A percentile compares a stretch with the other conserved stretches of the same genome.
Evolutionary conservation across 2,113 vertebrate species (phyloP).

Genomic region (Glaucidium brasilianum): DNA sequence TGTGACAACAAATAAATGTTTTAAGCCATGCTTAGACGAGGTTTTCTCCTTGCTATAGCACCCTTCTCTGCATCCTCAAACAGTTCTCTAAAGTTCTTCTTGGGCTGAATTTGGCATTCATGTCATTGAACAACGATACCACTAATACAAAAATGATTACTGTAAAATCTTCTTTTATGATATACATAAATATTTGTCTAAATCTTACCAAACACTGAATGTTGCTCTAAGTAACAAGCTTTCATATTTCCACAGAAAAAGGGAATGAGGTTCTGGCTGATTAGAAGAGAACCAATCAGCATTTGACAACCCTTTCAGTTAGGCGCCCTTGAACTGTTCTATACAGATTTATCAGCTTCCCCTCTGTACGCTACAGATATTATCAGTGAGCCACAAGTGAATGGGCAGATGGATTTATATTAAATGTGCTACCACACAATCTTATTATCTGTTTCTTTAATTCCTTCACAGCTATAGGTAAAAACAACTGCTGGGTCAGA

Average conservation of each 20-base stretch:
- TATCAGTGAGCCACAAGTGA: not conserved
- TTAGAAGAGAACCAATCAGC: not conserved
- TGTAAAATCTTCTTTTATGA: not conserved
- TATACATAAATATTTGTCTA: not conserved
- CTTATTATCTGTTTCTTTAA: not conserved
- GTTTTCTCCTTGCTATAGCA: not conserved
- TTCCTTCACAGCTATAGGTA: not conserved
- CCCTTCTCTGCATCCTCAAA: not conserved
- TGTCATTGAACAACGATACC: not conserved
- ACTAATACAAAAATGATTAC: not conserved
- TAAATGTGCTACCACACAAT: not conserved
- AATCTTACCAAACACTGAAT: not conserved
- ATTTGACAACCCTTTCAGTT: not conserved
- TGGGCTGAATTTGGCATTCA: fast-evolving
- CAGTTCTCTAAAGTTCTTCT: not conserved
- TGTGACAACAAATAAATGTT: not conserved
- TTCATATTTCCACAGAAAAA: not conserved
- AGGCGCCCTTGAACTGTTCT: not conserved
- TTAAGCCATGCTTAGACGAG: not conserved
- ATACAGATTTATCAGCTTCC: not conserved
- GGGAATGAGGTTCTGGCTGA: not conserved
- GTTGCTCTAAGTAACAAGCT: not conserved
- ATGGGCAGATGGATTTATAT: not conserved
- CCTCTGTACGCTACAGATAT: not conserved
- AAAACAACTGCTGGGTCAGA: not conserved